Base-by-base conservation (phyloP, 2,113 vertebrate species). In the Ardeotis arabs region DNA sequence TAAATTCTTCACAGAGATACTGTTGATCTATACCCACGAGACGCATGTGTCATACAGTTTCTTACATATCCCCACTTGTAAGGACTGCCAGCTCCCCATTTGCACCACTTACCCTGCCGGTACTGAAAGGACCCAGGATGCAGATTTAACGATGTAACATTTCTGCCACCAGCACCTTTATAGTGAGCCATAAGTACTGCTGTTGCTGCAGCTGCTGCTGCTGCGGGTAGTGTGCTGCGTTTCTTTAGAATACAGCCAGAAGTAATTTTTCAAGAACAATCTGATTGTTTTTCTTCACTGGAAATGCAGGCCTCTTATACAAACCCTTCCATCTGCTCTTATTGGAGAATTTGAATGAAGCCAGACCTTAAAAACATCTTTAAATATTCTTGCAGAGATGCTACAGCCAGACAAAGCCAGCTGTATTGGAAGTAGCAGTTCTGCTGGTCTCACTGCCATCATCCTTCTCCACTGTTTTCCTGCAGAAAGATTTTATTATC, bases 31-130 rank as follows among this genome's bases (percentile, higher is more conserved):
- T 7, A 31, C 12, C 8, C 56, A 76, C 53, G 52, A 66, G 79
- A 84, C 0, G 0, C 50, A 39, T 2, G 39, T 44, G 22, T 7
- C 58, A 49, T 10, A 12, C 66, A n/a, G 19, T 3, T 87, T 25
- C 63, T 69, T 18, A 69, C 0, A 0, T 69, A 59, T 66, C 70
- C 74, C n/a, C 41, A 9, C 31, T 9, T 6, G 4, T 77, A 92
- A 66, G 37, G 44, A 27, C 28, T 41, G 29, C 64, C 86, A 56
- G 41, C 55, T 73, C 75, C 29, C 4, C 4, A 35, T 33, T 44
- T 21, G 28, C 63, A 56, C 19, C 95, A 98, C 99, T 99, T 98
- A 99, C 98, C 98, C 25, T 97, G 98, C 39, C 96, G 86, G 93
- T 97, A 98, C 90, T 97, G 98, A 87, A 94, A 98, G 95, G 98